phyloP scores from a whole-genome alignment of 2,113 vertebrate genomes.

The Cacatua alba region DNA sequence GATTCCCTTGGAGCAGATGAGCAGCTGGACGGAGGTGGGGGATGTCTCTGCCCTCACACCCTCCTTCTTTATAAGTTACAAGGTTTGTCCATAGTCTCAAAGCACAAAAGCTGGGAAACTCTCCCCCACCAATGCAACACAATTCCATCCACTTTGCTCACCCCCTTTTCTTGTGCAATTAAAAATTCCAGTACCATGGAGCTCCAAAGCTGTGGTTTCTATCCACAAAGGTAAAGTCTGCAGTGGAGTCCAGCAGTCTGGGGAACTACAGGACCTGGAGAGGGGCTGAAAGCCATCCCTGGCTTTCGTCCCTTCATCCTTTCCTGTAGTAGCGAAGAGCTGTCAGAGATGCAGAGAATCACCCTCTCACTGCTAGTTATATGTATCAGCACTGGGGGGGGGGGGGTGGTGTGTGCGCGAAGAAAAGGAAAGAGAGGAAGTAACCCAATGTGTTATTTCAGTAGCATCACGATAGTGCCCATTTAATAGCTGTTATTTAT shows the following conservation, averaged over 20 bases:
- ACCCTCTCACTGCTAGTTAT: background rate
- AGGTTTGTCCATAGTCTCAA: background rate
- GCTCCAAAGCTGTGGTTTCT: background rate
- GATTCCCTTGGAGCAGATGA: background rate
- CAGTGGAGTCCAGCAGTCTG: background rate
- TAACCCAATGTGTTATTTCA: background rate
- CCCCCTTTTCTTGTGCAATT: background rate
- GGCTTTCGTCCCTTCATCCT: background rate
- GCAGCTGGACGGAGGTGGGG: background rate
- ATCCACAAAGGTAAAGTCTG: background rate
- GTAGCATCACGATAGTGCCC: background rate
- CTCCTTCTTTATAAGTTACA: background rate
- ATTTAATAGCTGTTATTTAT: slow-evolving; percentile 60
- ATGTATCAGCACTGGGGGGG: background rate
- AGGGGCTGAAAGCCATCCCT: background rate
- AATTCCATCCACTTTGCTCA: background rate
- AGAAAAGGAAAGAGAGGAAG: background rate
- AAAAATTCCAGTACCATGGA: background rate
- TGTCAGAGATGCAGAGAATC: background rate
- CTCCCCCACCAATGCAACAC: background rate
- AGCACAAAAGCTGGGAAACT: background rate
- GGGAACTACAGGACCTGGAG: background rate
- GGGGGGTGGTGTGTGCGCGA: background rate
- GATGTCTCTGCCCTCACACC: background rate
- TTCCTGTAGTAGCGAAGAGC: background rate